Evolutionary conservation across 2,113 vertebrate genomes (phyloP).

Genomic region (Chaetorhynchus papuensis): DNA sequence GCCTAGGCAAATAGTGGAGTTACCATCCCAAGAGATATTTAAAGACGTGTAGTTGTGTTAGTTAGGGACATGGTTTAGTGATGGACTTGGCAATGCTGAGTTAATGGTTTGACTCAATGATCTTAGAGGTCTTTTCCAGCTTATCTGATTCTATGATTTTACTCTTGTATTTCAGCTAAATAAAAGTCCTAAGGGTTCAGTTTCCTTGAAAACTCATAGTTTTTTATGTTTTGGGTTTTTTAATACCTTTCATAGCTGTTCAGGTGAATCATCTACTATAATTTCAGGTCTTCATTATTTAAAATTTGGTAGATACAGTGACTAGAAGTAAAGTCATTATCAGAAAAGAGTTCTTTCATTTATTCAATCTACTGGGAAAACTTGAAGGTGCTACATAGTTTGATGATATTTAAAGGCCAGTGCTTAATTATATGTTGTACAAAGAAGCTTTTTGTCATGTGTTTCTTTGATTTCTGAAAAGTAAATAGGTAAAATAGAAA

Average conservation of each 20-base stretch:
- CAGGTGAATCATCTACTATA: not conserved
- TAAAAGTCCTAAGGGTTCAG: not conserved
- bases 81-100: not conserved
- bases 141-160: not conserved
- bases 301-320: not conserved
- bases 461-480: not conserved
- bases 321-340: not conserved
- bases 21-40: not conserved
- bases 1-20: not conserved
- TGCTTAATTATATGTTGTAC: not conserved
- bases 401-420: not conserved
- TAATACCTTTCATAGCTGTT: not conserved
- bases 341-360: not conserved
- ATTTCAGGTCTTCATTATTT: not conserved
- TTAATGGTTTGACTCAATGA: not conserved
- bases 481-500: not conserved
- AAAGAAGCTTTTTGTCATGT: not conserved
- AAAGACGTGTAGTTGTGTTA: not conserved
- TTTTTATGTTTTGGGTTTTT: not conserved
- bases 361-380: not conserved
- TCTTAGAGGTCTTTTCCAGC: not conserved
- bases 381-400: not conserved
- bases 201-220: not conserved
- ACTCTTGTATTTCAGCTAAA: not conserved
- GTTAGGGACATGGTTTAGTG: not conserved